Conservation (phyloP, 1,140 invertebrate species). For the Seison nebaliae region DNA sequence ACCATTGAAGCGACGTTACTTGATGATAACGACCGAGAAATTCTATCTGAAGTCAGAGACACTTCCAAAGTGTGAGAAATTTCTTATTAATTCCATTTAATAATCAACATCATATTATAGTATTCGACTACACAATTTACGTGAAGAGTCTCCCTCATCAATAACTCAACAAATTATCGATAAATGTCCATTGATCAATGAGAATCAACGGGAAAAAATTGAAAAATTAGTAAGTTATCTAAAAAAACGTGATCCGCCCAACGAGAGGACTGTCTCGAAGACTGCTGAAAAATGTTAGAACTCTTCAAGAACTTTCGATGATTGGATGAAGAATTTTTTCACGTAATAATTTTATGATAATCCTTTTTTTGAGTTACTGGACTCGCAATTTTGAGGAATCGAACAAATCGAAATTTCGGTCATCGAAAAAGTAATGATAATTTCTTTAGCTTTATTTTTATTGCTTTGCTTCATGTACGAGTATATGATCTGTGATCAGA, state of each 20-base stretch:
- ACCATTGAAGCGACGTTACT: conserved; percentile 57
- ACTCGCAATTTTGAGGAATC: too few species aligned
- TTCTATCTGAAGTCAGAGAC: conserved; percentile 57
- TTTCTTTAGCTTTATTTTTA: too few species aligned
- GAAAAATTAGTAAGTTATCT: conserved; percentile 70
- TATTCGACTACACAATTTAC: conserved; percentile 56
- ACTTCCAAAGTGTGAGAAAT: conserved; percentile 30
- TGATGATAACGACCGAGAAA: conserved; percentile 49
- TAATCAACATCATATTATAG: conserved; percentile 14
- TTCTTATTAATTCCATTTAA: background rate
- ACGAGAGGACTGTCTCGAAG: conserved; percentile 4
- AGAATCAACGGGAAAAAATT: conserved; percentile 51
- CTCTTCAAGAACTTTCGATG: background rate
- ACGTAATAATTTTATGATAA: too few species aligned
- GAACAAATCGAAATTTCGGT: too few species aligned
- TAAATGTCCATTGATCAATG: conserved; percentile 60
- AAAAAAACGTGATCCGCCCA: conserved; percentile 24
- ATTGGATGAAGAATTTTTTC: too few species aligned
- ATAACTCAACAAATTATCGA: conserved; percentile 59
- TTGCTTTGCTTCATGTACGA: too few species aligned
- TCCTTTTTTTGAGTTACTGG: too few species aligned
- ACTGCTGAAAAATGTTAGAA: background rate
- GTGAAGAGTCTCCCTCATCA: conserved; percentile 47
- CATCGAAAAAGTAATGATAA: too few species aligned
- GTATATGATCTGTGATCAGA: too few species aligned